These are phyloP conservation scores for Petrolisthes manimaculis DNA, from an alignment of 2,888 invertebrate genomes.

Conservation along the genomic window DNA sequence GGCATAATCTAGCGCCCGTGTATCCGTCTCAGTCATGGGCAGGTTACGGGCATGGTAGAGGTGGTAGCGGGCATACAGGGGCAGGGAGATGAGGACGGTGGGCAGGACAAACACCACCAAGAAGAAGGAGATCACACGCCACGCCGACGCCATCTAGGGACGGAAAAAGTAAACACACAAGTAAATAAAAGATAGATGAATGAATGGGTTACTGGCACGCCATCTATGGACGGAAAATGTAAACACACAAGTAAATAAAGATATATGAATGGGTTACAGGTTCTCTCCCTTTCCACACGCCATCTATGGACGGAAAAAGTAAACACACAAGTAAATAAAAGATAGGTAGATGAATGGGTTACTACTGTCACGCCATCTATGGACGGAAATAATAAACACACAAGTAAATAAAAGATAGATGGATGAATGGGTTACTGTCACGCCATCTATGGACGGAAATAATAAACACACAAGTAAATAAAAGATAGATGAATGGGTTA, in stretches of 20 bases:
- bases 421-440: too few relatives aligned
- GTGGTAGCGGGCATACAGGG: constrained; percentile 82
- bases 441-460: too few relatives aligned
- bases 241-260: not conserved
- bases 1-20: constrained; percentile 84
- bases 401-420: not conserved
- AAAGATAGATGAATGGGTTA: too few relatives aligned
- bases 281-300: constrained; percentile 82
- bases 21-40: constrained; percentile 85
- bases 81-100: constrained; percentile 80
- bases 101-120: constrained; percentile 82
- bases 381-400: not conserved
- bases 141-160: constrained; percentile 71
- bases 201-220: not conserved
- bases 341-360: not conserved
- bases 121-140: constrained; percentile 83
- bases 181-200: not conserved
- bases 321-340: too few relatives aligned
- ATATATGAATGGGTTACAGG: too few relatives aligned
- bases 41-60: constrained; percentile 83
- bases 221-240: not conserved
- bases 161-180: not conserved
- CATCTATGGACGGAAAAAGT: too few relatives aligned
- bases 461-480: too few relatives aligned
- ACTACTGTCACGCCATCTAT: not conserved